Evolutionary conservation across 2,888 invertebrate species (phyloP).

Genomic region (Pseudeuparius sepicola): DNA sequence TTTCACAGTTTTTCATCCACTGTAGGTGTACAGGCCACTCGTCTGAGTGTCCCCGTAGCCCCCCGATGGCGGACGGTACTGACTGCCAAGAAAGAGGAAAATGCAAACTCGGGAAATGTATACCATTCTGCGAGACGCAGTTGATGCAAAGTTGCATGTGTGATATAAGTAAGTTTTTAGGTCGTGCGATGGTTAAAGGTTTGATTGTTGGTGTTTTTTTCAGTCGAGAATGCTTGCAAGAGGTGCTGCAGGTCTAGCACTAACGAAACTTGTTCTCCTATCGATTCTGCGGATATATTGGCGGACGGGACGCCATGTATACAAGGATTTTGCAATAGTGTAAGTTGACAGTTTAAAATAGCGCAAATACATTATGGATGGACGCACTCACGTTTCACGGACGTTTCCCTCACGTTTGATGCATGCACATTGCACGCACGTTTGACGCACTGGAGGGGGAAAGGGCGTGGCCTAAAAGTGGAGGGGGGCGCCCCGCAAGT

Average conservation of each 20-base stretch:
- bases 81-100: constrained; percentile 87
- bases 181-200: constrained; percentile 1
- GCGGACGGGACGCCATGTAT: constrained; percentile 93
- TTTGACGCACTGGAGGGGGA: too few relatives aligned
- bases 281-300: constrained; percentile 78
- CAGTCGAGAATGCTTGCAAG: constrained; percentile 86
- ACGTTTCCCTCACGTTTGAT: too few relatives aligned
- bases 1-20: too few relatives aligned
- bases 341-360: too few relatives aligned
- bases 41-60: constrained; percentile 76
- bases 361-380: too few relatives aligned
- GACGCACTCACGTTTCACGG: too few relatives aligned
- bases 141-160: constrained; percentile 94
- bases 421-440: too few relatives aligned
- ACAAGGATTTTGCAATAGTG: constrained; percentile 93
- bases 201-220: constrained; percentile 25
- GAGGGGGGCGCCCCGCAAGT: too few relatives aligned
- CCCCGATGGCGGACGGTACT: constrained; percentile 77
- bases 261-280: constrained; percentile 86
- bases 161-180: constrained; percentile 61
- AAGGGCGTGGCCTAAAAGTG: too few relatives aligned
- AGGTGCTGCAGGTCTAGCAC: constrained; percentile 86
- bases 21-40: constrained; percentile 75
- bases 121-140: constrained; percentile 91
- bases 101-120: constrained; percentile 83